These are phyloP conservation scores for Peromyscus maniculatus DNA, from an alignment of 2,113 vertebrate genomes.

Conservation along the genomic window DNA sequence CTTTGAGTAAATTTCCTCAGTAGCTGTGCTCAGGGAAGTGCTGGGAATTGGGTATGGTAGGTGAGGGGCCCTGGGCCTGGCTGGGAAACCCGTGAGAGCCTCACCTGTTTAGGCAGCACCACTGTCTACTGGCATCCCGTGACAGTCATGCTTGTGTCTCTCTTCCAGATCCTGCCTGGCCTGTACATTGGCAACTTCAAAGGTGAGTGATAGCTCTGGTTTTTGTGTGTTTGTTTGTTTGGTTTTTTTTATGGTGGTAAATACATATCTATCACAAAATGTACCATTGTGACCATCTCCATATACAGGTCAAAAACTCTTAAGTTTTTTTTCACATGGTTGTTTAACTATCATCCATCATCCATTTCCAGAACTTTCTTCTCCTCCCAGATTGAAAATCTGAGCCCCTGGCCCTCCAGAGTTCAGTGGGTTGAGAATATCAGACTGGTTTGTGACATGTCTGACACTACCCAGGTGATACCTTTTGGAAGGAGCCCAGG, in stretches of 20 bases:
- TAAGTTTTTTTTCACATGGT: neutral
- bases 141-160: constrained; percentile 84
- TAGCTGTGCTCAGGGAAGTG: neutral
- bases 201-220: constrained; percentile 87
- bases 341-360: neutral
- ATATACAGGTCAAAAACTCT: neutral
- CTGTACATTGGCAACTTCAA: constrained; percentile 97
- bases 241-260: neutral
- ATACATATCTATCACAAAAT: neutral
- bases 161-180: constrained; percentile 94
- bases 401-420: neutral
- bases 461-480: accelerated
- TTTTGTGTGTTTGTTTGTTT: too few relatives aligned
- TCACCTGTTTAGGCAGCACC: constrained; percentile 66
- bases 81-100: neutral
- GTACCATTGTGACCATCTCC: neutral
- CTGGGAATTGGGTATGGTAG: neutral
- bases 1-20: neutral
- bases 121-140: constrained; percentile 70
- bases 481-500: neutral
- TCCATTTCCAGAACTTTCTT: neutral
- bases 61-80: neutral
- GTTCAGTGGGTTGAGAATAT: neutral
- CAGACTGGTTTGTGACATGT: neutral
- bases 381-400: neutral